These are phyloP conservation scores for Blennius ocellaris DNA, from an alignment of 2,113 vertebrate genomes.

Conservation along the genomic window DNA sequence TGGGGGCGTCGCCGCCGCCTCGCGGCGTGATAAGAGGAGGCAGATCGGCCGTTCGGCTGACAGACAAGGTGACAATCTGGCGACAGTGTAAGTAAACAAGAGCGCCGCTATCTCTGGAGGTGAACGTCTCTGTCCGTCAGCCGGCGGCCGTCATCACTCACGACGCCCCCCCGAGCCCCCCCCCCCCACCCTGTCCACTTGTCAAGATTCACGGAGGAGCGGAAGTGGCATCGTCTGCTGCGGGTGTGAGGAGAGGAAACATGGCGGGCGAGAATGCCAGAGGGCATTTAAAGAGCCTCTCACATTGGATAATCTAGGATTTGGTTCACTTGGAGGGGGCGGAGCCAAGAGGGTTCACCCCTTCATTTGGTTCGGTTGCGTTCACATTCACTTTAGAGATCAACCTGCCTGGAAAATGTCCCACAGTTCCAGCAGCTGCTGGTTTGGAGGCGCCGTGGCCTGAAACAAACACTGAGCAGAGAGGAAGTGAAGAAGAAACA, in stretches of 20 bases:
- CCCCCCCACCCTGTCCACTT: constrained; percentile 9
- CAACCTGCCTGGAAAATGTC: too few relatives aligned
- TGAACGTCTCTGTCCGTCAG: constrained; percentile 69
- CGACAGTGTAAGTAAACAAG: constrained; percentile 66
- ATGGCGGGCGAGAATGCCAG: constrained; percentile 1
- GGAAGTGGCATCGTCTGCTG: constrained; percentile 52
- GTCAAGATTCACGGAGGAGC: constrained; percentile 30
- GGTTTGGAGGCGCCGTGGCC: too few relatives aligned
- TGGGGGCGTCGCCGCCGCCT: constrained; percentile 53
- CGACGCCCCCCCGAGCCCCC: background rate
- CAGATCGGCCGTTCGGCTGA: constrained; percentile 59
- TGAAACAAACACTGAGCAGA: too few relatives aligned
- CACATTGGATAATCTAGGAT: too few relatives aligned
- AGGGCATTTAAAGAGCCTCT: too few relatives aligned
- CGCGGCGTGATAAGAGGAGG: constrained; percentile 47
- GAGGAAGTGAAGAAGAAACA: too few relatives aligned
- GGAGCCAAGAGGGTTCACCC: too few relatives aligned
- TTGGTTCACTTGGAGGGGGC: too few relatives aligned
- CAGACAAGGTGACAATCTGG: constrained; percentile 72
- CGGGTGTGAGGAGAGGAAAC: background rate
- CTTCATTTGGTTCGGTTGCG: too few relatives aligned
- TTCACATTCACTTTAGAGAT: too few relatives aligned
- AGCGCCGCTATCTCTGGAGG: constrained; percentile 43
- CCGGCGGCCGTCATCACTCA: constrained; percentile 21
- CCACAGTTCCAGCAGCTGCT: too few relatives aligned